phyloP scores from a whole-genome alignment of 2,113 vertebrate species.

The Natator depressus region DNA sequence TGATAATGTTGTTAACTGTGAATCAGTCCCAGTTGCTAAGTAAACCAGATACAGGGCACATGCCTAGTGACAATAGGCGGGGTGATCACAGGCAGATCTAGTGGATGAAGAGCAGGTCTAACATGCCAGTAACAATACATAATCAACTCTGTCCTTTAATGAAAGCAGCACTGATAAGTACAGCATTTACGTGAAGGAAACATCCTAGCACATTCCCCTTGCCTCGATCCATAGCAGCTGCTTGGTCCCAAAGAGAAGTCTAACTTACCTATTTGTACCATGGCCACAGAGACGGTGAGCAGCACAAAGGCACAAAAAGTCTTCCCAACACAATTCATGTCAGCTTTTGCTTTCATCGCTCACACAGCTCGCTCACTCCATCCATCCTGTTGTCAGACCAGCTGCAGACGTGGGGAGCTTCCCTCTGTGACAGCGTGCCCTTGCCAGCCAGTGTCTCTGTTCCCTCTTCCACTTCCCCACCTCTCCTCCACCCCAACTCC shows the following conservation, averaged over 20 bases:
- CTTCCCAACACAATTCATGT: conserved; percentile 61
- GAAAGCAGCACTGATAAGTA: neutral
- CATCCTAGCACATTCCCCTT: neutral
- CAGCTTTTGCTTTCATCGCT: conserved; percentile 52
- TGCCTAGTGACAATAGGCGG: neutral
- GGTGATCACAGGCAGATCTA: neutral
- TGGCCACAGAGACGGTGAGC: neutral
- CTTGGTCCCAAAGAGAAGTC: neutral
- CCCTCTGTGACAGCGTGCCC: neutral
- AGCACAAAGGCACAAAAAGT: conserved; percentile 32
- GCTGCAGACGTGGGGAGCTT: neutral
- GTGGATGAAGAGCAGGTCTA: neutral
- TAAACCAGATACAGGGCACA: fast-evolving
- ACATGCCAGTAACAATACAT: neutral
- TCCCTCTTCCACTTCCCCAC: neutral
- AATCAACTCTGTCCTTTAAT: neutral
- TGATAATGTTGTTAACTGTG: neutral
- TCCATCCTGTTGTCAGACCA: neutral
- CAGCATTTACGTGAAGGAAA: neutral
- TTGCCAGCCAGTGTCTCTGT: neutral
- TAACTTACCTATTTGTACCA: conserved; percentile 68
- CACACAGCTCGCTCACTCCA: neutral
- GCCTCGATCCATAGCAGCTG: fast-evolving
- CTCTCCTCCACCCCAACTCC: neutral
- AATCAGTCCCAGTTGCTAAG: neutral